phyloP scores from a whole-genome alignment of 2,113 vertebrate species.

The Paracanthobrama guichenoti region DNA sequence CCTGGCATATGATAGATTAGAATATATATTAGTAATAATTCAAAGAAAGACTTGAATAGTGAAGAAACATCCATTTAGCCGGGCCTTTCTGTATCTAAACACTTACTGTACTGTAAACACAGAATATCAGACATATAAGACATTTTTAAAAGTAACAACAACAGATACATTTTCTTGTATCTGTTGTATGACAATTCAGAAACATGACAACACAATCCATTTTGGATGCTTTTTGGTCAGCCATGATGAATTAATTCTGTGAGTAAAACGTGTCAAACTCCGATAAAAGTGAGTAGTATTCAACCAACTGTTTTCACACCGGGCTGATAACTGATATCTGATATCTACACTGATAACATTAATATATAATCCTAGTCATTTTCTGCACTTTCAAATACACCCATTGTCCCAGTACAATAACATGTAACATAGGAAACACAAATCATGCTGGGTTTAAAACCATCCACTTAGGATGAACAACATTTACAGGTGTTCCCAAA shows the following conservation, averaged over 20 bases:
- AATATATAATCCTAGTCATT: background rate
- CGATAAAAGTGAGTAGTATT: background rate
- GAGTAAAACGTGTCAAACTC: background rate
- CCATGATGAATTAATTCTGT: background rate
- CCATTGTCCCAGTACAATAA: background rate
- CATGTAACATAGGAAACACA: background rate
- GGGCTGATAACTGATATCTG: background rate
- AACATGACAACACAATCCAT: background rate
- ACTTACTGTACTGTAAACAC: background rate
- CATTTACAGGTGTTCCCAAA: slow-evolving; percentile 12
- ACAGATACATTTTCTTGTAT: background rate
- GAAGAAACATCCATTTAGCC: background rate
- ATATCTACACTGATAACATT: background rate
- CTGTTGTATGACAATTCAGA: background rate
- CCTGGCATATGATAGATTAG: too few relatives aligned
- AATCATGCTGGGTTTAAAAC: background rate
- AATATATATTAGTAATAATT: background rate
- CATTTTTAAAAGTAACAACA: background rate
- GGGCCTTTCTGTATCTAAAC: background rate
- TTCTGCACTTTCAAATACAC: background rate
- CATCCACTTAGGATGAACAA: background rate
- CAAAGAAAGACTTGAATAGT: background rate
- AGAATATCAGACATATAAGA: background rate
- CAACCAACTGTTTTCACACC: background rate
- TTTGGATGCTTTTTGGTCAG: background rate